Evolutionary conservation across 1,140 invertebrate genomes (phyloP), one percentile per base, ranked within the genome.

Genomic region (Gonioctena quinquepunctata): DNA sequence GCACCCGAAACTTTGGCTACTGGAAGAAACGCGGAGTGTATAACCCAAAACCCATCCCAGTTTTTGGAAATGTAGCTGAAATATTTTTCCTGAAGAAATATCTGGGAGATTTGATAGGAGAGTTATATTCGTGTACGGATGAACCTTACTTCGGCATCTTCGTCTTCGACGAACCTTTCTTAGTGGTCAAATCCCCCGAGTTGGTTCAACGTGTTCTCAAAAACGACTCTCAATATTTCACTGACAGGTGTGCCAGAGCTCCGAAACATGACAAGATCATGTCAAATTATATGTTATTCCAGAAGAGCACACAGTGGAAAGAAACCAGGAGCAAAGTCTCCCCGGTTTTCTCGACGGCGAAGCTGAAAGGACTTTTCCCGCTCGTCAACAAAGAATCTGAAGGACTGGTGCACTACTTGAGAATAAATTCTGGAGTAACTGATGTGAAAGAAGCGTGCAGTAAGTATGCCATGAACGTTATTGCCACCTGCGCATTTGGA

Each of bases 141-240:
- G 76, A 74, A 54, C 81, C 83, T 0, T 83, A 80, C 59, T 72
- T 84, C 22, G 85, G 84, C 49, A 79, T 82, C 0, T 85, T 77
- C 57, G 76, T 80, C 16, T 82, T 84, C 2, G 78, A 81, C 0
- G 76, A 81, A 67, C 84, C 85, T 0, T 72, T 56, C 2, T 50
- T 78, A 18, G 28, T 76, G 4, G 18, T 76, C 2, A 76, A 82
- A 63, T 83, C 85, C 71, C 84, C 83, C 0, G 81, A 87, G 56
- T 23, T 87, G 0, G 80, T 87, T 7, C 88, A 88, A 78, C 72
- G 81, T 27, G 74, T 89, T 27, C 80, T 86, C 50, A 85, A 88
- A 23, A 83, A 86, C 70, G 85, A 88, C 73, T 88, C 86, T 71
- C 23, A 64, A 16, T 54, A 87, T 78, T 89, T 89, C 71, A 76